Percentiles rank a stretch among this genome's conserved stretches.
Evolutionary conservation across 2,113 vertebrate genomes (phyloP).

Genomic region (Gallinago undulata): DNA sequence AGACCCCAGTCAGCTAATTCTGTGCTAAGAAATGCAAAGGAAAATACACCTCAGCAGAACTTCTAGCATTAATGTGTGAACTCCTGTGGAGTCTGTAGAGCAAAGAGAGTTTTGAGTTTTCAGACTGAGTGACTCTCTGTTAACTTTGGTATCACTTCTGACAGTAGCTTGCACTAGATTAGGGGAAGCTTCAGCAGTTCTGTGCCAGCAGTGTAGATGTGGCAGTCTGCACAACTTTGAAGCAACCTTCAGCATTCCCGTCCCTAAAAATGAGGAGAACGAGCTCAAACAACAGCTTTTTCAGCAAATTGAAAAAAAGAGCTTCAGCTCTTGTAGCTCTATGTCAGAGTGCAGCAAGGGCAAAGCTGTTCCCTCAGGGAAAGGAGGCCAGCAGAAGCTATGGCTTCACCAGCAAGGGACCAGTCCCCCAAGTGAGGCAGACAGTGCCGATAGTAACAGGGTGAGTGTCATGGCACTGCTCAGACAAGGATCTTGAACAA

Average conservation of each 20-base stretch:
- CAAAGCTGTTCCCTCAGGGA: background rate
- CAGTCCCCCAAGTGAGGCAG: background rate
- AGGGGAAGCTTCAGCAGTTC: background rate
- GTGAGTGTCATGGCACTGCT: background rate
- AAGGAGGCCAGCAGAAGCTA: background rate
- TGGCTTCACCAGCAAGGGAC: background rate
- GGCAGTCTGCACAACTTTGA: background rate
- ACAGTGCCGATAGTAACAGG: background rate
- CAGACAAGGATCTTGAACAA: background rate
- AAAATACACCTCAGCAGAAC: background rate
- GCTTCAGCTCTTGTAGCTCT: background rate
- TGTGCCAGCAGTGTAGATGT: background rate
- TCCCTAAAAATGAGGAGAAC: background rate
- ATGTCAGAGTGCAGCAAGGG: background rate
- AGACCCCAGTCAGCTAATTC: background rate
- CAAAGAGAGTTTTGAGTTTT: background rate
- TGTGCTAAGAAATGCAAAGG: background rate
- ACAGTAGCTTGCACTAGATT: background rate
- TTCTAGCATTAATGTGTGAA: background rate
- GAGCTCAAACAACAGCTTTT: background rate
- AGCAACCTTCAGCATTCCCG: background rate
- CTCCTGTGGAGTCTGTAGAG: background rate
- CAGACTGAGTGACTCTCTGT: background rate
- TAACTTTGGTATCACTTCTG: background rate
- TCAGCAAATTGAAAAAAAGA: background rate